These are phyloP conservation scores for Buteo buteo DNA, from an alignment of 2,113 vertebrate genomes.

Conservation along the genomic window DNA sequence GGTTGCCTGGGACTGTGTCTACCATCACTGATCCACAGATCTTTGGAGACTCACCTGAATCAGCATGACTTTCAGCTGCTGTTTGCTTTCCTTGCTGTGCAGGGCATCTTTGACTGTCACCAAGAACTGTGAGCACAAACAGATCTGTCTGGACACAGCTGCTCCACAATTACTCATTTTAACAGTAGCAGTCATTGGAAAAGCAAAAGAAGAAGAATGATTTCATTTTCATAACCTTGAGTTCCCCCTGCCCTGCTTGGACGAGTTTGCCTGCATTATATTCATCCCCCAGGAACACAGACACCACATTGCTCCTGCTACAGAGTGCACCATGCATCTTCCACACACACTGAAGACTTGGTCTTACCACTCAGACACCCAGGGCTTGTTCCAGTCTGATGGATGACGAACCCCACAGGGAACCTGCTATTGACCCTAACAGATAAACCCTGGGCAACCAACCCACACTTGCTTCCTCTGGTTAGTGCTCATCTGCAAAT, in stretches of 20 bases:
- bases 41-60: background rate
- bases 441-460: background rate
- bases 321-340: background rate
- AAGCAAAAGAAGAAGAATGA: conserved; percentile 56
- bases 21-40: background rate
- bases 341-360: background rate
- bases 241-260: conserved; percentile 32
- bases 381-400: background rate
- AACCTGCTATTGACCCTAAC: background rate
- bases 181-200: conserved; percentile 27
- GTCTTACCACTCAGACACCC: background rate
- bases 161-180: conserved; percentile 46
- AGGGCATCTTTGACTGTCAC: background rate
- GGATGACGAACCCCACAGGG: background rate
- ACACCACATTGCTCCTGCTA: background rate
- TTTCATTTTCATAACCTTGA: conserved; percentile 63
- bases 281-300: background rate
- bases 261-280: background rate
- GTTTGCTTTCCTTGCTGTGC: background rate
- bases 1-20: background rate
- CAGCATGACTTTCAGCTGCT: background rate
- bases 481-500: background rate
- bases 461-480: background rate
- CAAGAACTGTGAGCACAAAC: background rate
- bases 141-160: background rate